Base-by-base conservation (phyloP, 2,113 vertebrate species). In the Ictalurus punctatus region DNA sequence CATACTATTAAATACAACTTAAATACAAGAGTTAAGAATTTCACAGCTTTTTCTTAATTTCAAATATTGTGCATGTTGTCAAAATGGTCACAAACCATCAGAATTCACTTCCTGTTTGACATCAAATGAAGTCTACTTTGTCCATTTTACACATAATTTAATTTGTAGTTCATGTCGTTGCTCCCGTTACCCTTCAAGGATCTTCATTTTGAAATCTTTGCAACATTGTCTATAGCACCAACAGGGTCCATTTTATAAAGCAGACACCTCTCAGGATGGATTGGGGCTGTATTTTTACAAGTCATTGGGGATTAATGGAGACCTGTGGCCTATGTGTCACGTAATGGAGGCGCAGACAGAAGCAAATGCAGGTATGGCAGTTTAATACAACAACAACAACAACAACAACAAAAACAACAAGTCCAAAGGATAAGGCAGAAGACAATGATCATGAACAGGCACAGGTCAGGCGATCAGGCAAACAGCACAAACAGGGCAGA, bases 201-300 rank as follows among this genome's bases (percentile, higher is more conserved):
- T 52, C 21, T 4, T 94, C 89, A 94, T 87, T 84, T 85, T 84
- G 92, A 90, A 0, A 96, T 93, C 48, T 93, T 74, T 19, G 10
- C 89, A 79, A 97, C 86, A 44, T 97, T 96, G 82, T 95, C 89
- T 90, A 97, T 96, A 34, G 97, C 96, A 74, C 96, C 96, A 0
- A 40, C 73, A 0, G 98, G 95, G 90, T 99, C 98, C 0, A 69
- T 94, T 95, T 99, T 99, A 94, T 97, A 96, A 67, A 98, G 90
- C 96, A 99, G 34, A 34, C 34, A 34, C 34, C 34, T 34, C 34
- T 34, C 34, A 34, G 34, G 34, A 34, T 34, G 34, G 34, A 34
- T 34, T 34, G 34, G 34, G 34, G 34, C 34, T 34, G 34, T 34
- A 34, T 1, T 34, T 34, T 34, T 34, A 34, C 34, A 34, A 1